Percentiles rank a stretch among this genome's conserved stretches.
Conservation (phyloP, 2,113 vertebrate genomes). For the Parotia lawesii region DNA sequence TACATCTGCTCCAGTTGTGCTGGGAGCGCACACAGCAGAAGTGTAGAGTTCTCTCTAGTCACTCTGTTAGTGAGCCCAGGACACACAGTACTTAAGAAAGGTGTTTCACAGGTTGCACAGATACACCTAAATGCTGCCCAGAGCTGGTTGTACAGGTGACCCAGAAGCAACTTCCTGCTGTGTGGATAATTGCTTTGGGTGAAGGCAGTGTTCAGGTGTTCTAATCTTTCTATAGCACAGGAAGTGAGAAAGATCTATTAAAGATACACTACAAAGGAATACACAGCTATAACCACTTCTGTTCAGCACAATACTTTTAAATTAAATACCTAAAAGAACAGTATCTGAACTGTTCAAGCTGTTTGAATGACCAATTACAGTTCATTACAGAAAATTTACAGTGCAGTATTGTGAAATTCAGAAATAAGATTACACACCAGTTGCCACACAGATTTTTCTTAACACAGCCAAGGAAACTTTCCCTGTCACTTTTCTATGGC, state of each 20-base stretch:
- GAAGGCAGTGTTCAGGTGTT: background rate
- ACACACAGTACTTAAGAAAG: fast-evolving
- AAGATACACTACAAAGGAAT: background rate
- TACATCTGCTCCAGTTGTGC: background rate
- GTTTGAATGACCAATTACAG: background rate
- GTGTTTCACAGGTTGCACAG: background rate
- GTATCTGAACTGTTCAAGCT: background rate
- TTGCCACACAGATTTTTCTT: background rate
- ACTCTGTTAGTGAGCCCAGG: background rate
- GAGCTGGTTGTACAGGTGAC: background rate
- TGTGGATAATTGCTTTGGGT: background rate
- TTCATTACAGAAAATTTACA: background rate
- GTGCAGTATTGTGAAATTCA: background rate
- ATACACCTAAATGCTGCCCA: background rate
- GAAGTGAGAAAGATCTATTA: background rate
- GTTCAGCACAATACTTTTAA: background rate
- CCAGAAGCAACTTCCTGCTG: background rate
- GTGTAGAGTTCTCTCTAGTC: background rate
- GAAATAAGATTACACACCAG: background rate
- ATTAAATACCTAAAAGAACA: background rate
- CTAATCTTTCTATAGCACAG: background rate
- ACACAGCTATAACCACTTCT: background rate
- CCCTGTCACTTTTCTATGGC: background rate
- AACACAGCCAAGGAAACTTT: background rate
- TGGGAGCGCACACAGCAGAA: background rate